Percentiles rank a stretch among this genome's conserved stretches.
These are phyloP conservation scores for Herpetotheres cachinnans DNA, from an alignment of 2,113 vertebrate species.

Conservation along the genomic window DNA sequence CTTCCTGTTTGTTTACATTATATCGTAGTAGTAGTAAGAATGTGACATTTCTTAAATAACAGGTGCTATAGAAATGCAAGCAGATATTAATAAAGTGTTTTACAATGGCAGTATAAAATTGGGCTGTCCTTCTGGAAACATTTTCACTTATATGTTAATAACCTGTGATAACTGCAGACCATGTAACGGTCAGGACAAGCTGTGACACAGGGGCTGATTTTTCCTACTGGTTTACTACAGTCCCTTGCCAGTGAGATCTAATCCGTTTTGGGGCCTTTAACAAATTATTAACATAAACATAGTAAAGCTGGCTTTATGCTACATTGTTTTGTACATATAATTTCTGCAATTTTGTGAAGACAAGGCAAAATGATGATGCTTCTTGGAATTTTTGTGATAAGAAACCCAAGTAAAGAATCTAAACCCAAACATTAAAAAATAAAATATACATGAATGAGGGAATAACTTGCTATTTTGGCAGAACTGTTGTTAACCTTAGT, in stretches of 20 bases:
- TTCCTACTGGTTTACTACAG: neutral
- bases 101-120: neutral
- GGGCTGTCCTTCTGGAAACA: neutral
- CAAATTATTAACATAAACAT: neutral
- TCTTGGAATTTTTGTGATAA: neutral
- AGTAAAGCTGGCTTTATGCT: neutral
- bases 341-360: neutral
- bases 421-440: neutral
- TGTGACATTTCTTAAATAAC: neutral
- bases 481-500: neutral
- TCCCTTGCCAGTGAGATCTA: neutral
- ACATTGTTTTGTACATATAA: neutral
- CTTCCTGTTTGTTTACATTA: neutral
- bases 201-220: neutral
- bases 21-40: too few species aligned
- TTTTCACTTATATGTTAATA: neutral
- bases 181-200: neutral
- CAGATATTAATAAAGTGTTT: neutral
- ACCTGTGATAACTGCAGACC: neutral
- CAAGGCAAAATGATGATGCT: neutral
- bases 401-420: neutral
- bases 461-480: neutral
- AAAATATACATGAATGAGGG: neutral
- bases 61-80: neutral
- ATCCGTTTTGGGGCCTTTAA: neutral